A percentile compares a stretch with the other conserved stretches of the same genome.
These are phyloP conservation scores for Herminia tarsipennalis DNA, from an alignment of 2,888 invertebrate species.

Conservation along the genomic window DNA sequence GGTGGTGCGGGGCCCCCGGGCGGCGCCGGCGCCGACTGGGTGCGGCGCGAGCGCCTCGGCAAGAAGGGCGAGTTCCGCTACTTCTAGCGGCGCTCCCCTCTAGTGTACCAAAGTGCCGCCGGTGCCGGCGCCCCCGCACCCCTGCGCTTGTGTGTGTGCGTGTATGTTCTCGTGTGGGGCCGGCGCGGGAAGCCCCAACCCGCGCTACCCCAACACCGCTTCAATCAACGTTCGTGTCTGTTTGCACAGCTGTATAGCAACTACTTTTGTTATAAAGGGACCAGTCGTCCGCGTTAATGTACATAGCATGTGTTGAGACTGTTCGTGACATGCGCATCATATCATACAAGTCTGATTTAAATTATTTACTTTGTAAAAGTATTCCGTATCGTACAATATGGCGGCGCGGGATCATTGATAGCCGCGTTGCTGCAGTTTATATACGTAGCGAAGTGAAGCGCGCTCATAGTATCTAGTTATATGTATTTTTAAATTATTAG, in stretches of 20 bases:
- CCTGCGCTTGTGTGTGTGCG: constrained; percentile 17
- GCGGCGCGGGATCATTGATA: constrained; percentile 5
- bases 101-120: constrained; percentile 12
- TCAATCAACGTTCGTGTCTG: constrained; percentile 14
- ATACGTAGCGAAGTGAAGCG: constrained; percentile 25
- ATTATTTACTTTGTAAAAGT: constrained; percentile 45
- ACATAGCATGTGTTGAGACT: constrained; percentile 10
- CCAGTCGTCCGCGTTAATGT: constrained; percentile 12
- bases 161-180: constrained; percentile 11
- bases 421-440: constrained; percentile 20
- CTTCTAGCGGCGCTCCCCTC: constrained; percentile 89
- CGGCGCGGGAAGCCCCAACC: background rate
- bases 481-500: constrained; percentile 39
- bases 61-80: constrained; percentile 98
- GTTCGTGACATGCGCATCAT: constrained; percentile 17
- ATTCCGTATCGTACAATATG: constrained; percentile 13
- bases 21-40: constrained; percentile 89
- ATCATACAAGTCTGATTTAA: constrained; percentile 47
- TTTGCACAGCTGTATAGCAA: constrained; percentile 1
- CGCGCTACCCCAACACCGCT: constrained; percentile 10
- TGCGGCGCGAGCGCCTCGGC: constrained; percentile 94
- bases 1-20: constrained; percentile 62
- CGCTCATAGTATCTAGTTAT: constrained; percentile 21
- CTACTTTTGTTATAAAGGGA: constrained; percentile 3
- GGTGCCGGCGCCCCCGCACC: constrained; percentile 11